Evolutionary conservation across 1,140 invertebrate species (phyloP).

Genomic region (Whitmania pigra): DNA sequence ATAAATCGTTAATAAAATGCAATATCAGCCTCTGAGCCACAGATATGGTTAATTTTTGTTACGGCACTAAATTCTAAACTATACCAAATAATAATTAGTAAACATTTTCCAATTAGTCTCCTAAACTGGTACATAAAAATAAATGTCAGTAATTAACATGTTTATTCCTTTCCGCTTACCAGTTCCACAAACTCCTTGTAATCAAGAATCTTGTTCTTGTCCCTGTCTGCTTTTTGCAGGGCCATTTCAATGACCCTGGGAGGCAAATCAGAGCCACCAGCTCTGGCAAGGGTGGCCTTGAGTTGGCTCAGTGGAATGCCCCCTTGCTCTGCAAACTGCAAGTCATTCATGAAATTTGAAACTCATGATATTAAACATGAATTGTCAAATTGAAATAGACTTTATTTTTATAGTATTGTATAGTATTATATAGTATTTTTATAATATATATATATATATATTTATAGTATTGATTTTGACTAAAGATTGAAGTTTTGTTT

Average conservation of each 20-base stretch:
- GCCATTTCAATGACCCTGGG: constrained; percentile 57
- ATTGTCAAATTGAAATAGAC: background rate
- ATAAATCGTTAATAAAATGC: too few relatives aligned
- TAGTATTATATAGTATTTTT: too few relatives aligned
- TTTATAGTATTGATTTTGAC: background rate
- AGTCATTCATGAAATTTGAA: background rate
- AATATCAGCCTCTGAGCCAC: too few relatives aligned
- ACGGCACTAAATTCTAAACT: too few relatives aligned
- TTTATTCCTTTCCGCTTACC: constrained; percentile 41
- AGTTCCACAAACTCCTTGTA: constrained; percentile 67
- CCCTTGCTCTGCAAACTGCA: constrained; percentile 48
- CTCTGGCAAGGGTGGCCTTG: constrained; percentile 51
- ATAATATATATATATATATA: too few relatives aligned
- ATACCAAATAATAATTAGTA: too few relatives aligned
- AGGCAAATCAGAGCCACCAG: constrained; percentile 56
- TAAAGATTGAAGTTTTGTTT: background rate
- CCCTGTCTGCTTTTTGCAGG: constrained; percentile 55
- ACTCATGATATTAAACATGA: background rate
- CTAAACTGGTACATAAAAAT: too few relatives aligned
- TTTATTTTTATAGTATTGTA: too few relatives aligned
- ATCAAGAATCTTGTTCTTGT: constrained; percentile 59
- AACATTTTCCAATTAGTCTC: too few relatives aligned
- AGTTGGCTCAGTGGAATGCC: constrained; percentile 58
- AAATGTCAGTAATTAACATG: background rate
- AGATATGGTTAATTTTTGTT: too few relatives aligned